Conservation (phyloP, 1,140 invertebrate genomes). For the Cydia amplana region DNA sequence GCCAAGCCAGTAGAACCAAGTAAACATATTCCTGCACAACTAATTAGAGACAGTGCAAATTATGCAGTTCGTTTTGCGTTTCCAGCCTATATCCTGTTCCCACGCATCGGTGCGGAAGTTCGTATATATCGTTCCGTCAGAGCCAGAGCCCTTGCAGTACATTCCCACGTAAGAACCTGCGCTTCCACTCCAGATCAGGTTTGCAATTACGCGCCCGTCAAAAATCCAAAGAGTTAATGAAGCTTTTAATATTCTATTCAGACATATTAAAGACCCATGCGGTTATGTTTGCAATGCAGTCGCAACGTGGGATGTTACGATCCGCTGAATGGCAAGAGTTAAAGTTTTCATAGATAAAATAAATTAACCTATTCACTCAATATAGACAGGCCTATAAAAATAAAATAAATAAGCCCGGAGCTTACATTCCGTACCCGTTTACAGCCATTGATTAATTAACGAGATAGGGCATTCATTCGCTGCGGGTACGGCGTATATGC, state of each 20-base stretch:
- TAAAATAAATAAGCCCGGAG: constrained; percentile 25
- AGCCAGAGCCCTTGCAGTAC: constrained; percentile 7
- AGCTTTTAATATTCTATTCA: constrained; percentile 21
- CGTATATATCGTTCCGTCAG: constrained; percentile 38
- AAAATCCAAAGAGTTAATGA: constrained; percentile 29
- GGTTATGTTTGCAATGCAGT: constrained; percentile 2
- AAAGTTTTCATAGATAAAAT: constrained; percentile 4
- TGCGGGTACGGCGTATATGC: constrained; percentile 13
- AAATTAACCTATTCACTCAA: constrained; percentile 24
- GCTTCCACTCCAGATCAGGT: constrained; percentile 3
- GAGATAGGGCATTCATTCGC: constrained; percentile 24
- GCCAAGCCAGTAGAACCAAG: background rate
- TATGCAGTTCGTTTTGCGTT: constrained; percentile 57
- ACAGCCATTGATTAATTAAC: constrained; percentile 29
- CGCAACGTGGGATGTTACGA: constrained; percentile 15
- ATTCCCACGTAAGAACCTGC: constrained; percentile 29
- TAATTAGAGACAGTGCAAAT: constrained; percentile 20
- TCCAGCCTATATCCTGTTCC: constrained; percentile 43
- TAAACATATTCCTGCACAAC: constrained; percentile 14
- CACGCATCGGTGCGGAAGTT: constrained; percentile 38
- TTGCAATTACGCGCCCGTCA: constrained; percentile 36
- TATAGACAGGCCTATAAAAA: constrained; percentile 26
- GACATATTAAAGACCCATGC: background rate
- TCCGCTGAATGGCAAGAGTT: background rate
- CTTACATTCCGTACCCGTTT: constrained; percentile 27